Base-by-base conservation (phyloP, 2,888 invertebrate genomes). In the Morpho achilles region DNA sequence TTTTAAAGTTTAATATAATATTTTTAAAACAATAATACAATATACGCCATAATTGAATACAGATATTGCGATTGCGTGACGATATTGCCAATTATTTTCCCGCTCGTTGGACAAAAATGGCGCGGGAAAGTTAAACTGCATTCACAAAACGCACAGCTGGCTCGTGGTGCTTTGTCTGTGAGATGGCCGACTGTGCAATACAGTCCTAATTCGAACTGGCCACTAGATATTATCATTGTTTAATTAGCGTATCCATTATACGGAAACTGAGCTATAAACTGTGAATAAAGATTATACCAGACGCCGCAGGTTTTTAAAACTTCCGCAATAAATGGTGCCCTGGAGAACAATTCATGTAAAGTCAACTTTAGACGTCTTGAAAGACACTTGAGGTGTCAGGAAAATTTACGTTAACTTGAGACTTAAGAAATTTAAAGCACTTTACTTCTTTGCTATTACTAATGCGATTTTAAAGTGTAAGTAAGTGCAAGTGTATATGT, bases 51-150 rank as follows among this genome's bases (percentile, higher is more conserved):
- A 52, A 52, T 46, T 48, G 55, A 39, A 62, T 64, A 62, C 59
- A 64, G 61, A 60, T 58, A 77, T 80, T 73, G 82, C 79, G 72
- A 82, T 84, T 74, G 79, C 79, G 78, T 81, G 82, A 69, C 70
- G 79, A 68, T 70, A 67, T 69, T 61, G 65, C 65, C 72, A 71
- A 76, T 78, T 74, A 77, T 79, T 77, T 80, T 77, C 72, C 73
- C 72, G 74, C 71, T 74, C 72, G 53, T 80, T 74, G 74, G 77
- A 84, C 74, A 84, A 85, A 84, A 83, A 80, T 82, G 83, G 72
- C 42, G 69, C 68, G 79, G 74, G 76, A 82, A 84, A 84, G 82
- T 78, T 56, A 23, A 54, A 60, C 59, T 60, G 63, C 65, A 54
- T 58, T 58, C 51, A 58, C 62, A 65, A 63, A 64, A 61, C 60